Conservation (phyloP, 2,888 invertebrate genomes). For the Drosophila falleni region DNA sequence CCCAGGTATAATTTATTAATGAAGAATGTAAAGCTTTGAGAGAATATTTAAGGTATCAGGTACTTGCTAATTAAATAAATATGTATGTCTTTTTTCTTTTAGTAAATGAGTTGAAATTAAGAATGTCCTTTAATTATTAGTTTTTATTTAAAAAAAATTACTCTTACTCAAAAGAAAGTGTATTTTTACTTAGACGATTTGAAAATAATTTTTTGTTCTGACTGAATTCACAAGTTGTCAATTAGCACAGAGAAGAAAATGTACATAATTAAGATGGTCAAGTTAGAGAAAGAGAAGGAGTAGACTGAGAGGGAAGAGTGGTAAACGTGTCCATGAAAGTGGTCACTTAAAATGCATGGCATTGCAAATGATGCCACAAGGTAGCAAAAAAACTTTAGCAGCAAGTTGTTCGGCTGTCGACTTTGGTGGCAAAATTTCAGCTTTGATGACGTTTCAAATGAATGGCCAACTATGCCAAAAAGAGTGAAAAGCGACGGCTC, state of each 20-base stretch:
- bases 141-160: not conserved
- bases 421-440: conserved; percentile 36
- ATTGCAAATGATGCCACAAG: conserved; percentile 63
- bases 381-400: conserved; percentile 37
- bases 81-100: too few species aligned
- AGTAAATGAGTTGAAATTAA: not conserved
- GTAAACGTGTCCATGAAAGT: conserved; percentile 48
- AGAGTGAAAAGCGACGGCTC: conserved; percentile 34
- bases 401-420: conserved; percentile 26
- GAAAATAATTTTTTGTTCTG: not conserved
- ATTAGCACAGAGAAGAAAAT: conserved; percentile 39
- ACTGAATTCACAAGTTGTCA: conserved; percentile 41
- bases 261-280: conserved; percentile 34
- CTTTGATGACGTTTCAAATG: conserved; percentile 46
- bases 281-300: not conserved
- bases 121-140: not conserved
- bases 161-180: not conserved
- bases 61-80: too few species aligned
- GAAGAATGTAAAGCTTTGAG: not conserved
- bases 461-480: conserved; percentile 24
- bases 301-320: not conserved
- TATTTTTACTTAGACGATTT: not conserved
- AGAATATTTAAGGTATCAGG: too few species aligned
- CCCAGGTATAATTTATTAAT: not conserved
- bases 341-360: conserved; percentile 54